Conservation (phyloP, 2,113 vertebrate species). For the Aythya baeri region DNA sequence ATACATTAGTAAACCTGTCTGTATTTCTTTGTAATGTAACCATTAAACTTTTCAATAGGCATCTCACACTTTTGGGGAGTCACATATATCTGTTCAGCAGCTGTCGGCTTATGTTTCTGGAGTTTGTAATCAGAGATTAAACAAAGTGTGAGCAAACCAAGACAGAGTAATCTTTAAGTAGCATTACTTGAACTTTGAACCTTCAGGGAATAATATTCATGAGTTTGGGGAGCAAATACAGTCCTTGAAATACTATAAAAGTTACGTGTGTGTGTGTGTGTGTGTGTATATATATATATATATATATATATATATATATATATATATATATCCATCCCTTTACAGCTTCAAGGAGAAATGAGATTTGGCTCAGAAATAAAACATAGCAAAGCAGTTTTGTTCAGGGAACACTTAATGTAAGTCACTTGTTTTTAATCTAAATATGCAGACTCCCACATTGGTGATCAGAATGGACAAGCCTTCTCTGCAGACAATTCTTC, state of each 20-base stretch:
- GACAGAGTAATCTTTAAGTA: neutral
- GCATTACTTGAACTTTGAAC: conserved; percentile 11
- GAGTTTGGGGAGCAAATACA: conserved; percentile 10
- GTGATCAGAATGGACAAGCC: neutral
- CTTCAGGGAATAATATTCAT: conserved; percentile 15
- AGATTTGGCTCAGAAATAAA: conserved; percentile 44
- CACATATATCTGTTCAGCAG: neutral
- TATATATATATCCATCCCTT: conserved; percentile 1
- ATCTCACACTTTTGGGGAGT: neutral
- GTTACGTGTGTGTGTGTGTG: neutral
- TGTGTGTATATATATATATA: rapidly evolving
- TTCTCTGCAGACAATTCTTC: neutral
- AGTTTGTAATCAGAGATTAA: conserved; percentile 2
- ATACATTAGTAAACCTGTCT: neutral
- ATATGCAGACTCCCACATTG: neutral
- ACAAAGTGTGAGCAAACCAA: neutral
- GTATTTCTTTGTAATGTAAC: conserved; percentile 5
- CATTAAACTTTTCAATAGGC: neutral
- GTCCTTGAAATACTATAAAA: conserved; percentile 21
- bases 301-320: neutral
- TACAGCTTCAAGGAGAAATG: conserved; percentile 6
- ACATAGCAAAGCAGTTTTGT: neutral
- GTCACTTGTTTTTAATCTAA: conserved; percentile 10
- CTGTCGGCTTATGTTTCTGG: neutral
- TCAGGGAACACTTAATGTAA: neutral